Base-by-base conservation (phyloP, 2,797 vertebrate species). In the Pangasius djambal region DNA sequence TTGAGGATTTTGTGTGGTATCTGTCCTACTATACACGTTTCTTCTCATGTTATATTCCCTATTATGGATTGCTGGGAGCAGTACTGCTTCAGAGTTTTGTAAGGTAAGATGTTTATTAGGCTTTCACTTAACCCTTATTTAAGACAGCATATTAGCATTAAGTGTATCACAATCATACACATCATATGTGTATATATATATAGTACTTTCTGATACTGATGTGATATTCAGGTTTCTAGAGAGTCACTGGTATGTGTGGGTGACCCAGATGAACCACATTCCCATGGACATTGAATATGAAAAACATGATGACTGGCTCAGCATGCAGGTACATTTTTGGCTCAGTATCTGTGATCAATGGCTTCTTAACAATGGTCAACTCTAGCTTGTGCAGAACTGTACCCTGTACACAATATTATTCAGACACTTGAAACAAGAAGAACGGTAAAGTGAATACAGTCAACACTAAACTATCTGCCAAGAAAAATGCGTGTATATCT, bases 201-300 rank as follows among this genome's bases (percentile, higher is more conserved):
- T 9, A 48, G 37, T 48, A 69, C 12, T 22, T 85, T 15, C 8
- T 13, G 48, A 74, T 65, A 74, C 34, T 78, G 67, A 74, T 75
- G 82, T 89, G 85, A 31, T 48, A 31, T 78, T 16, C 93, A 99
- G 98, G 95, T 98, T 98, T 94, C 90, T 99, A 92, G 98, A 99
- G 94, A 98, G 98, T 78, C 97, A 99, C 94, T 99, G 98, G 97
- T 99, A 99, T 87, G 98, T 99, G 92, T 99, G 98, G 98, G 97
- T 99, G 92, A 99, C 98, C 0, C 98, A 99, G 95, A 99, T 99
- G 98, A 99, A 97, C 92, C 98, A 99, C 92, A 96, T 99, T 15
- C 97, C 97, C 1, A 99, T 99, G 98, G 95, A 98, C 65, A 97
- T 99, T 0, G 96, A 99, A 89, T 92, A 96, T 0, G 98, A 99